These are phyloP conservation scores for Drosophila buzzatii DNA, from an alignment of 2,888 invertebrate genomes.

Conservation along the genomic window DNA sequence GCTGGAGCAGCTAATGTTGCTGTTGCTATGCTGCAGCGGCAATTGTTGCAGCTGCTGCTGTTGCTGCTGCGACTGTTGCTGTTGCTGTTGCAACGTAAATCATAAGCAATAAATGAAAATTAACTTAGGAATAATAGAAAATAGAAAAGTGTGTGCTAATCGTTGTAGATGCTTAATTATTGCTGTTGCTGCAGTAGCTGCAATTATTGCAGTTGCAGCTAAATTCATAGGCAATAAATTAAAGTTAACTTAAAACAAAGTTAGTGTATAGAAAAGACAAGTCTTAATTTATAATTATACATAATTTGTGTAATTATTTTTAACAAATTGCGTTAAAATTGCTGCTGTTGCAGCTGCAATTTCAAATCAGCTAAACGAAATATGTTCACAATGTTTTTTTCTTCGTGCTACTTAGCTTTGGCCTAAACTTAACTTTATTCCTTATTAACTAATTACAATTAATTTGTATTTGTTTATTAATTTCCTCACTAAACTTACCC, in stretches of 20 bases:
- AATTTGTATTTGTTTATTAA: background rate
- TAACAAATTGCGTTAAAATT: background rate
- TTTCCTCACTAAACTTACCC: conserved; percentile 74
- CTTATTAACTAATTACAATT: conserved; percentile 9
- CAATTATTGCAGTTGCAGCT: background rate
- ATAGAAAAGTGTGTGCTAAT: conserved; percentile 6
- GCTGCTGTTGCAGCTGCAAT: conserved; percentile 4
- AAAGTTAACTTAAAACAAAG: background rate
- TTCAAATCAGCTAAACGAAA: background rate
- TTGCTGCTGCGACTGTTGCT: conserved; percentile 36
- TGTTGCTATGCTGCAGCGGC: conserved; percentile 35
- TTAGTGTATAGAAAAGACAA: background rate
- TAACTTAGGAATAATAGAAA: conserved; percentile 40
- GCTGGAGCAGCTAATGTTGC: conserved; percentile 72
- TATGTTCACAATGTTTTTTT: background rate
- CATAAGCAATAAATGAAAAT: conserved; percentile 60
- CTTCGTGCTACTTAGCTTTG: conserved; percentile 17
- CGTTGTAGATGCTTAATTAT: background rate
- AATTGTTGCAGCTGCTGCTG: conserved; percentile 21
- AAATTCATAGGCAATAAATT: background rate
- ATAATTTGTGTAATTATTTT: background rate
- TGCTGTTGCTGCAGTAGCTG: background rate
- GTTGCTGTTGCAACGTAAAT: conserved; percentile 52
- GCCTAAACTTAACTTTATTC: conserved; percentile 56
- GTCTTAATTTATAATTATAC: background rate